Evolutionary conservation across 1,140 invertebrate species (phyloP).

Genomic region (Ctenoplectra terminalis): DNA sequence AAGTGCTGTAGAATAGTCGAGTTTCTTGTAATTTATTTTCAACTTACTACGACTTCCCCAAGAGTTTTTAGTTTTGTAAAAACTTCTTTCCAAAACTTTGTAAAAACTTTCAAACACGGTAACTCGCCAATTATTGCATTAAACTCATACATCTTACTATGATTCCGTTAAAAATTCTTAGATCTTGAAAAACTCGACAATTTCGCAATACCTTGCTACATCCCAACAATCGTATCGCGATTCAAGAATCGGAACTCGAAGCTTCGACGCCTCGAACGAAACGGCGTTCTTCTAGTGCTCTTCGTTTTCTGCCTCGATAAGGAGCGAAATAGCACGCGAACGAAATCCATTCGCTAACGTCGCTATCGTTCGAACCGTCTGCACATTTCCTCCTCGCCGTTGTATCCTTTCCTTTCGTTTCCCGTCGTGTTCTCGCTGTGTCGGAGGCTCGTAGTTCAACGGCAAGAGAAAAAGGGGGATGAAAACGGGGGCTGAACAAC

Average conservation of each 20-base stretch:
- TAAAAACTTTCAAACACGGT: no score
- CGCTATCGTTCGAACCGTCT: slow-evolving; percentile 25
- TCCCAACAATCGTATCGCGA: neutral
- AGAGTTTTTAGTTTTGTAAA: no score
- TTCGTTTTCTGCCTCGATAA: slow-evolving; percentile 26
- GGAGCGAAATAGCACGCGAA: slow-evolving; percentile 51
- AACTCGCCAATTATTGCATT: no score
- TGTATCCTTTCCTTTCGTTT: slow-evolving; percentile 2
- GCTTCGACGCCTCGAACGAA: slow-evolving; percentile 6
- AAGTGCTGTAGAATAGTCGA: no score
- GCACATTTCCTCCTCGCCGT: slow-evolving; percentile 17
- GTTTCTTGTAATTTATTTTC: no score
- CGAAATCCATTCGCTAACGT: slow-evolving; percentile 64
- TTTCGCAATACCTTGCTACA: neutral
- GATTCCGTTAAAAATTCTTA: neutral
- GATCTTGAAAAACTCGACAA: neutral
- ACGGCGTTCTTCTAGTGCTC: neutral
- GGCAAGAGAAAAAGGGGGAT: slow-evolving; percentile 17
- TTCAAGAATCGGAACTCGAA: neutral
- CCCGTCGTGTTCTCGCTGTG: neutral
- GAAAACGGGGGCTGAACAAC: slow-evolving; percentile 3
- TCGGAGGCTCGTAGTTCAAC: slow-evolving; percentile 24
- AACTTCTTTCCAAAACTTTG: no score
- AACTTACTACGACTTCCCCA: no score
- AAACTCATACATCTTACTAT: no score